Evolutionary conservation across 2,888 invertebrate genomes (phyloP).

Genomic region (Platerodrilus igneus): DNA sequence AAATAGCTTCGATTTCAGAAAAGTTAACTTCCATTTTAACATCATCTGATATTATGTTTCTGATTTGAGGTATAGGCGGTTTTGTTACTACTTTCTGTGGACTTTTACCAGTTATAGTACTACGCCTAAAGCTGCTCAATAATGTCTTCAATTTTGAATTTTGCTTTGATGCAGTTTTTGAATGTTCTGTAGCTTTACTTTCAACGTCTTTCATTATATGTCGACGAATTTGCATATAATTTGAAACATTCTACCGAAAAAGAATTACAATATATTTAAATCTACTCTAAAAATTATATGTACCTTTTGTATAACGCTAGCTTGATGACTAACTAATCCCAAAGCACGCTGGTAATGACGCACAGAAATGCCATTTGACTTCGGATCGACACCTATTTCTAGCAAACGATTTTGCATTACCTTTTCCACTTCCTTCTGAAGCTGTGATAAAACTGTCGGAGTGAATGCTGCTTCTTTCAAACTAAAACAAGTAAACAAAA

Average conservation of each 20-base stretch:
- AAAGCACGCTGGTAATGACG: conserved; percentile 56
- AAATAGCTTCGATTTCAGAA: too few relatives aligned
- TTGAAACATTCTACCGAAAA: conserved; percentile 10
- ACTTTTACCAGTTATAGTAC: too few relatives aligned
- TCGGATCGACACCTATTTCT: conserved; percentile 60
- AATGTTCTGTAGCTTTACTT: conserved; percentile 1
- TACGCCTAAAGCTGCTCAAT: not conserved
- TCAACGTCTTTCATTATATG: conserved; percentile 12
- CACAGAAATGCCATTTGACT: conserved; percentile 56
- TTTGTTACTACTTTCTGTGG: too few relatives aligned
- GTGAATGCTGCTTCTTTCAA: conserved; percentile 28
- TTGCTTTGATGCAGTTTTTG: not conserved
- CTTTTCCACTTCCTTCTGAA: conserved; percentile 30
- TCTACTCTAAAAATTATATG: too few relatives aligned
- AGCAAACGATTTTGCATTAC: conserved; percentile 53
- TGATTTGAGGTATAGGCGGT: too few relatives aligned
- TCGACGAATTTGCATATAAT: conserved; percentile 13
- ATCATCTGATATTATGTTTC: too few relatives aligned
- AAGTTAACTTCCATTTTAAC: too few relatives aligned
- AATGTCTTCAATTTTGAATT: conserved; percentile 3
- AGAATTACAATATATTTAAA: too few relatives aligned
- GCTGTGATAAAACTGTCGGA: conserved; percentile 22
- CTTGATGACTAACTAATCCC: conserved; percentile 55
- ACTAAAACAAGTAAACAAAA: conserved; percentile 22
- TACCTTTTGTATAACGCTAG: conserved; percentile 57